Conservation (phyloP, 1,140 invertebrate species). For the Hylyphantes graminicola region DNA sequence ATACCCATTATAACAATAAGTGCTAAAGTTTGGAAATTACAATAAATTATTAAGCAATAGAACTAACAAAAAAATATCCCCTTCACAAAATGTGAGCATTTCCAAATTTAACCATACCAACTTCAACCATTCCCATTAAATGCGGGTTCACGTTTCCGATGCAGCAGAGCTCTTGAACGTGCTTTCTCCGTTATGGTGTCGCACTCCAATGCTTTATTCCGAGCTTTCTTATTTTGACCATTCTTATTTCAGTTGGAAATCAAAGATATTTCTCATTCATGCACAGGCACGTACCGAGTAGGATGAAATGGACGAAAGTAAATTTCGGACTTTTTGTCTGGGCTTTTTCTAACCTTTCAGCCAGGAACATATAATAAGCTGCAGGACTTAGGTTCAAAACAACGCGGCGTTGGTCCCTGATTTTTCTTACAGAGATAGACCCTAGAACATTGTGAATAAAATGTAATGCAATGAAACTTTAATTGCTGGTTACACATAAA, state of each 20-base stretch:
- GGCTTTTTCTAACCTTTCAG: too few relatives aligned
- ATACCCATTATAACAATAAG: too few relatives aligned
- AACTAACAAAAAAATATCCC: not conserved
- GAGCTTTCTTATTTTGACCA: conserved; percentile 2
- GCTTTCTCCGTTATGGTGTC: not conserved
- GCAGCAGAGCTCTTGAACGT: conserved; percentile 11
- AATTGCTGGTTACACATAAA: too few relatives aligned
- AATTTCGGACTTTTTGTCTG: conserved; percentile 6
- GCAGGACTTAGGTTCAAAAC: too few relatives aligned
- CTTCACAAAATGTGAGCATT: conserved; percentile 6
- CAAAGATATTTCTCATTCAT: conserved; percentile 40
- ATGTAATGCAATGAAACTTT: too few relatives aligned
- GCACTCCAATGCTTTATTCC: conserved; percentile 27
- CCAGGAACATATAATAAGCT: too few relatives aligned
- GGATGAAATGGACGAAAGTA: not conserved
- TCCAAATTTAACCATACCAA: conserved; percentile 7
- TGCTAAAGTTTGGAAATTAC: too few relatives aligned
- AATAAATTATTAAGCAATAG: too few relatives aligned
- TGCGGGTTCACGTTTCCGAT: conserved; percentile 11
- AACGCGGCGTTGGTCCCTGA: too few relatives aligned
- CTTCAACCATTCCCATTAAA: conserved; percentile 27
- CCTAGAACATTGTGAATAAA: too few relatives aligned
- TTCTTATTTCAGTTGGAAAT: conserved; percentile 16
- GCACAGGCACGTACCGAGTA: conserved; percentile 7
- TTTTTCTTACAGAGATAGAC: too few relatives aligned